Percentiles rank a stretch among this genome's conserved stretches.
Conservation (phyloP, 1,140 invertebrate species). For the Limonius californicus region DNA sequence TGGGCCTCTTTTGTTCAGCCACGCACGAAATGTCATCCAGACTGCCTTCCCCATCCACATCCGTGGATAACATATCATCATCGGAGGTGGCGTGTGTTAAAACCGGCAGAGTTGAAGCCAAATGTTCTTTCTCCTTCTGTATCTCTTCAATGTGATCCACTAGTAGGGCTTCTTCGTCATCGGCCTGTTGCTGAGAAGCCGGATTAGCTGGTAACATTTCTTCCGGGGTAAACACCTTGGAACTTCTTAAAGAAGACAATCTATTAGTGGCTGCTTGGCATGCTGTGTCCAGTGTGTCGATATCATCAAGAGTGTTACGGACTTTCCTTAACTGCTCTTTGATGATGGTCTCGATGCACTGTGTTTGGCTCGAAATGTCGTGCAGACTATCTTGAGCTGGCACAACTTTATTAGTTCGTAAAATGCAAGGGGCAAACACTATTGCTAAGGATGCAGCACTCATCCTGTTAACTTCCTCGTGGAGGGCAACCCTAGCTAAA, state of each 20-base stretch:
- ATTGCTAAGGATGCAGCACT: conserved; percentile 86
- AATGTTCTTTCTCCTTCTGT: conserved; percentile 75
- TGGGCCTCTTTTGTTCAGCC: conserved; percentile 32
- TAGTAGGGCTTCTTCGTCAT: conserved; percentile 66
- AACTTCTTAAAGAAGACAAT: conserved; percentile 67
- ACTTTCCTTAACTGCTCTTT: conserved; percentile 55
- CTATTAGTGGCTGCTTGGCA: conserved; percentile 72
- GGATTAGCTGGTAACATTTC: conserved; percentile 50
- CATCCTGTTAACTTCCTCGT: conserved; percentile 91
- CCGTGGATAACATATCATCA: conserved; percentile 75
- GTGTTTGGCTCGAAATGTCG: conserved; percentile 74
- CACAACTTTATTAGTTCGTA: conserved; percentile 78
- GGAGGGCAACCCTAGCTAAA: conserved; percentile 79
- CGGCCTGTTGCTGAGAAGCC: conserved; percentile 43
- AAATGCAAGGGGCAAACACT: conserved; percentile 91
- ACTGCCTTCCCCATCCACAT: conserved; percentile 64
- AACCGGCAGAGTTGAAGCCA: conserved; percentile 75
- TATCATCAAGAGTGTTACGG: conserved; percentile 75
- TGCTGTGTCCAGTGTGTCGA: conserved; percentile 81
- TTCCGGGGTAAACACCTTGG: conserved; percentile 66
- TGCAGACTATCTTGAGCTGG: conserved; percentile 87
- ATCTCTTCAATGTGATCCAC: conserved; percentile 71
- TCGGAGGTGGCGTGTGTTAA: conserved; percentile 76
- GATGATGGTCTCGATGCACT: conserved; percentile 86
- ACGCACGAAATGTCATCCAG: conserved; percentile 56